Evolutionary conservation across 2,113 vertebrate species (phyloP).

Genomic region (Phylloscopus trochiloides): DNA sequence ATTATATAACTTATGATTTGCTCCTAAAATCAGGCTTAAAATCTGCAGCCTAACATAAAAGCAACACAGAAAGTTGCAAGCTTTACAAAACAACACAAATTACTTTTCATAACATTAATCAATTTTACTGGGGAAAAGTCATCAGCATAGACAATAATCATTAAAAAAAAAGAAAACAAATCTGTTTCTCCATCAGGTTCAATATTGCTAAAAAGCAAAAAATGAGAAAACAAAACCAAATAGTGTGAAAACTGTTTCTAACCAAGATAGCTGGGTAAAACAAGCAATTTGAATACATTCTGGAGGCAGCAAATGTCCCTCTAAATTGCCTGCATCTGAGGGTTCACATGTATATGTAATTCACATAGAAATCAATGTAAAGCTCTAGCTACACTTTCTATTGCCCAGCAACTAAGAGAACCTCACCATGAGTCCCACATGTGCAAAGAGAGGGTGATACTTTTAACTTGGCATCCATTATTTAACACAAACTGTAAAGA

Average conservation of each 20-base stretch:
- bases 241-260: neutral
- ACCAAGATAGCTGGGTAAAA: neutral
- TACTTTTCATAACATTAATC: neutral
- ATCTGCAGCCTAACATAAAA: neutral
- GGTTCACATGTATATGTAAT: neutral
- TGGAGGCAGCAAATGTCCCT: neutral
- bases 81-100: neutral
- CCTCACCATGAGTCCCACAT: neutral
- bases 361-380: neutral
- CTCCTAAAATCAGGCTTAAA: neutral
- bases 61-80: neutral
- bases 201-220: neutral
- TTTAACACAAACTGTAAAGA: neutral
- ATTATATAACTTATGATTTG: neutral
- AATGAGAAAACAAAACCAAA: neutral
- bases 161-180: neutral
- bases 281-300: neutral
- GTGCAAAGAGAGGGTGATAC: neutral
- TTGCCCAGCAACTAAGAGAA: neutral
- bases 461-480: neutral
- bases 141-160: neutral
- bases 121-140: neutral
- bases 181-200: neutral
- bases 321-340: neutral
- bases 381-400: neutral